Percentiles rank a stretch among this genome's conserved stretches.
These are phyloP conservation scores for Nomada hirtipes DNA, from an alignment of 2,888 invertebrate genomes.

Conservation along the genomic window DNA sequence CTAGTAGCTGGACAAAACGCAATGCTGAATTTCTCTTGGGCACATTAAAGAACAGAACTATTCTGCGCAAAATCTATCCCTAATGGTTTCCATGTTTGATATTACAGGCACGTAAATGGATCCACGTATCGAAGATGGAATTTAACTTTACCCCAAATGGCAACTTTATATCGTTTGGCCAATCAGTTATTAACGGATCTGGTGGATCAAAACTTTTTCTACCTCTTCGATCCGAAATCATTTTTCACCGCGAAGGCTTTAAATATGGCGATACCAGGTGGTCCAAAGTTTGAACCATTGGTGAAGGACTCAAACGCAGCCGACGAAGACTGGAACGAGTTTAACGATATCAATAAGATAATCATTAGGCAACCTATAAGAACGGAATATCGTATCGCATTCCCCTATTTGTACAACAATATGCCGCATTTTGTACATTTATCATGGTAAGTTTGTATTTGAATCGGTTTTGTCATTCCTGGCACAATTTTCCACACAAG, in stretches of 20 bases:
- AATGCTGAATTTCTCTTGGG: slow-evolving; percentile 46
- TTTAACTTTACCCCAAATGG: slow-evolving; percentile 97
- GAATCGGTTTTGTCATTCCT: not conserved
- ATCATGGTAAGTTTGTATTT: slow-evolving; percentile 92
- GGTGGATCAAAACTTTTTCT: slow-evolving; percentile 99
- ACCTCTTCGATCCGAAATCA: slow-evolving; percentile 99
- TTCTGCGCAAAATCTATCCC: not conserved
- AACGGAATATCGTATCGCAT: slow-evolving; percentile 99
- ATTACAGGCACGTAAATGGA: slow-evolving; percentile 94
- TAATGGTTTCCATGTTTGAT: slow-evolving; percentile 5
- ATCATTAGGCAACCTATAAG: slow-evolving; percentile 99
- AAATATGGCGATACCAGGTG: slow-evolving; percentile 99
- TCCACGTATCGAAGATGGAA: slow-evolving; percentile 99
- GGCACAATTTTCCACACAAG: slow-evolving; percentile 77
- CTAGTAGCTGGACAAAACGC: slow-evolving; percentile 75
- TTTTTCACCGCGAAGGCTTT: slow-evolving; percentile 99
- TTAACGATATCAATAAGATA: slow-evolving; percentile 99
- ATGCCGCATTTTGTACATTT: slow-evolving; percentile 99
- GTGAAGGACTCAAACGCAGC: slow-evolving; percentile 98
- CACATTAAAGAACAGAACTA: not conserved
- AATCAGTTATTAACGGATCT: slow-evolving; percentile 99
- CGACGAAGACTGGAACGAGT: slow-evolving; percentile 99
- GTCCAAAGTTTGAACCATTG: slow-evolving; percentile 99
- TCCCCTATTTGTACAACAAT: slow-evolving; percentile 99
- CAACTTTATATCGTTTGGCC: slow-evolving; percentile 97